phyloP scores from a whole-genome alignment of 2,113 vertebrate species.

The Ornithorhynchus anatinus region DNA sequence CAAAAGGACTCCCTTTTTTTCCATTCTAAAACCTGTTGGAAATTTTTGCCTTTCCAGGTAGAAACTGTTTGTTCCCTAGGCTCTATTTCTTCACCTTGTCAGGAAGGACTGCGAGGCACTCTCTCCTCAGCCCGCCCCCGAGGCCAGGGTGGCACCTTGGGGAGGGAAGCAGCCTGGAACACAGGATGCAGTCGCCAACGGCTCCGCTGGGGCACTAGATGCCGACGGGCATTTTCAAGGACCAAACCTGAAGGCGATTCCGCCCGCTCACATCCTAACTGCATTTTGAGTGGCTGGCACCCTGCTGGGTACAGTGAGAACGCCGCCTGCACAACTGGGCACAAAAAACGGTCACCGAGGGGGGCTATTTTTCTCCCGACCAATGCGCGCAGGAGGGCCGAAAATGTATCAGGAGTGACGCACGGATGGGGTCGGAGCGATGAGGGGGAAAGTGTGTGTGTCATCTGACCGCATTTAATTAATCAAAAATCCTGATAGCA shows the following conservation, averaged over 20 bases:
- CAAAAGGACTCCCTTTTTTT: too few species aligned
- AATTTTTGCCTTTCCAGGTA: too few species aligned
- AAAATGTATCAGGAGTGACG: background rate
- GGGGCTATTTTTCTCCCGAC: background rate
- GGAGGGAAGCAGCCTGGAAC: too few species aligned
- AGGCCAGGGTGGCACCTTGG: too few species aligned
- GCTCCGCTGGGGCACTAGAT: too few species aligned
- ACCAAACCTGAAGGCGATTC: background rate
- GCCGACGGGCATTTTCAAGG: background rate
- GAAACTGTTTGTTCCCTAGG: too few species aligned
- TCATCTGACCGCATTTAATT: background rate
- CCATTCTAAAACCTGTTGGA: too few species aligned
- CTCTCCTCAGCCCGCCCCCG: too few species aligned
- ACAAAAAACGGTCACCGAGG: accelerated
- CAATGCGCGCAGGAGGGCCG: accelerated
- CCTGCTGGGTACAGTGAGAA: background rate
- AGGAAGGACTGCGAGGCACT: too few species aligned
- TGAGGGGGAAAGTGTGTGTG: background rate
- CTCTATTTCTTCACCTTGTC: too few species aligned
- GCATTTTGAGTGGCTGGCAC: background rate
- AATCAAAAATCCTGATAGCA: background rate
- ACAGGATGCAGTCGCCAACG: too few species aligned
- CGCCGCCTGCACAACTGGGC: background rate
- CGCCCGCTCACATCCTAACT: background rate
- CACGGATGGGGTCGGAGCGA: background rate